phyloP scores from a whole-genome alignment of 1,140 invertebrate genomes.

The Drosophila pandora region DNA sequence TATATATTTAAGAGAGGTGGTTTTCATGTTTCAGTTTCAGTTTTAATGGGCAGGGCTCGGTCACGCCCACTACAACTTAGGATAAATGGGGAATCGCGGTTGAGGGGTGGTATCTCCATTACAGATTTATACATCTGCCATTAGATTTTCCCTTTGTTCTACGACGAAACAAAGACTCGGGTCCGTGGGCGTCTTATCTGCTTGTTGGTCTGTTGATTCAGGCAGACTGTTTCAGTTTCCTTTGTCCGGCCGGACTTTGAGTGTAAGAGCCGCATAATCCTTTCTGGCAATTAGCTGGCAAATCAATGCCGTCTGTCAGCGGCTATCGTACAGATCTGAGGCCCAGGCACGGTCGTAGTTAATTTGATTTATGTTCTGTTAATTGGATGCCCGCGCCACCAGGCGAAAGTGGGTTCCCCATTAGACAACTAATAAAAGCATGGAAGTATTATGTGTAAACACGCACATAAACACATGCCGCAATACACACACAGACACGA shows the following conservation, averaged over 20 bases:
- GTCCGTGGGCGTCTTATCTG: slow-evolving; percentile 42
- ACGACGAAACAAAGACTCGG: slow-evolving; percentile 33
- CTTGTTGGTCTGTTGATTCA: slow-evolving; percentile 44
- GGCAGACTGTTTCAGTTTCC: slow-evolving; percentile 19
- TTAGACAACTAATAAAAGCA: slow-evolving; percentile 59
- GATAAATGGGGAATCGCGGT: neutral
- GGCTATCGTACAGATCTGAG: slow-evolving; percentile 28
- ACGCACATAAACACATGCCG: slow-evolving; percentile 28
- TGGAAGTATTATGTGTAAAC: slow-evolving; percentile 45
- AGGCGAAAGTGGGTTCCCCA: slow-evolving; percentile 14
- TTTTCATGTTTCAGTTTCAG: slow-evolving; percentile 2
- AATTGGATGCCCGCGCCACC: slow-evolving; percentile 40
- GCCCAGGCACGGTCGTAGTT: slow-evolving; percentile 21
- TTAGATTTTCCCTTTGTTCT: slow-evolving; percentile 46
- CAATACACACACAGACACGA: neutral
- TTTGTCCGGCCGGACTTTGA: slow-evolving; percentile 24
- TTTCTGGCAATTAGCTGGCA: slow-evolving; percentile 57
- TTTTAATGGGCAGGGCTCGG: neutral
- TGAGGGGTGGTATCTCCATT: slow-evolving; percentile 16
- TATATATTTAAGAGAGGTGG: neutral
- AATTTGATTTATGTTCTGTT: slow-evolving; percentile 56
- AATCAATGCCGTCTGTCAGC: slow-evolving; percentile 51
- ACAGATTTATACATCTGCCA: slow-evolving; percentile 47
- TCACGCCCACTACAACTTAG: neutral
- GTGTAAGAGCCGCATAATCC: slow-evolving; percentile 50